Evolutionary conservation across 2,888 invertebrate species (phyloP), one percentile per base, ranked within the genome.

Genomic region (Tetropium fuscum): DNA sequence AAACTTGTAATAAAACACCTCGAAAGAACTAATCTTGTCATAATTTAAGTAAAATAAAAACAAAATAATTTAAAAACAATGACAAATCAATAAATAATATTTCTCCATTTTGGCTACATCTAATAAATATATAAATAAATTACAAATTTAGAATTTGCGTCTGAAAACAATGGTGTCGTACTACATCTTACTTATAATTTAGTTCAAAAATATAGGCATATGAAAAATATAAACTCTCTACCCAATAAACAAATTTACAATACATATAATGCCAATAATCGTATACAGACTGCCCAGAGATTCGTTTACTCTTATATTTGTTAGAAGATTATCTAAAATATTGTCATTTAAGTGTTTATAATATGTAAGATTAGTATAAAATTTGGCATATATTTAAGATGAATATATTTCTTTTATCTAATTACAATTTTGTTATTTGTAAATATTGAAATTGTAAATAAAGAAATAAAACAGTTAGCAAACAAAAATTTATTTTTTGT

Each of bases 11-110:
- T 63, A 63, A 63, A 66, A 64, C 41, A 59, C 63, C 59, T 64
- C 70, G 69, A 71, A 71, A 73, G 70, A 68, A 75, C 70, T 71
- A 76, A 77, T 76, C 61, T 72, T 78, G 75, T 78, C 74, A 77
- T 79, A 78, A 75, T 77, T 74, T 71, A 57, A 68, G 69, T 65
- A 71, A 69, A 76, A 72, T 71, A 68, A 65, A 34, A 69, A 64
- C 66, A 64, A 72, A 74, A 73, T 70, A 71, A 69, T 69, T 60
- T 54, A 56, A 59, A 74, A 73, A 75, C 70, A 73, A 74, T 69
- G 63, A 64, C 65, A 70, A 73, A 67, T 60, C 60, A 70, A 75
- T 72, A 75, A 72, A 74, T 72, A 71, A 67, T 64, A 60, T 64
- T 64, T 64, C 63, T 64, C 63, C 49, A 30, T 25, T 48, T 41